Percentiles rank a stretch among this genome's conserved stretches.
Conservation (phyloP, 2,888 invertebrate species). For the Drosophila sordidula region DNA sequence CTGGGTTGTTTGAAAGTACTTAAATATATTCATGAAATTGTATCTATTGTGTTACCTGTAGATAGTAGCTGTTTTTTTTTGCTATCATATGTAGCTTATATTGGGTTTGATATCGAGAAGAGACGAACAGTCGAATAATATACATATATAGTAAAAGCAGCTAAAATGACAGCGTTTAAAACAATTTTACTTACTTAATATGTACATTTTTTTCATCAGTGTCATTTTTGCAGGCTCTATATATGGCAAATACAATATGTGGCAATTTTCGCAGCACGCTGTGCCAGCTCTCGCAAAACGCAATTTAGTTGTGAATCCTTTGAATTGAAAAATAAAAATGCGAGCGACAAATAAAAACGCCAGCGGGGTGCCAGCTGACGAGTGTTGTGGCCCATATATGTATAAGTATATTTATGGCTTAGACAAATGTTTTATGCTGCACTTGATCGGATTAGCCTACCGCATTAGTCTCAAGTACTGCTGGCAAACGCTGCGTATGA, state of each 20-base stretch:
- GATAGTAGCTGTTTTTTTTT: too few relatives aligned
- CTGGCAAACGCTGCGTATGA: slow-evolving; percentile 35
- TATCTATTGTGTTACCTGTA: too few relatives aligned
- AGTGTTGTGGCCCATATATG: slow-evolving; percentile 23
- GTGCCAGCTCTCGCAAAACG: slow-evolving; percentile 17
- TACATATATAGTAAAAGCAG: too few relatives aligned
- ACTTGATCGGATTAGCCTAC: slow-evolving; percentile 40
- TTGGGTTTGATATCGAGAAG: too few relatives aligned
- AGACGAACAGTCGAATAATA: too few relatives aligned
- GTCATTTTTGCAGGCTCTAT: slow-evolving; percentile 4
- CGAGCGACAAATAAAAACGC: slow-evolving; percentile 44
- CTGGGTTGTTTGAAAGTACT: slow-evolving; percentile 24
- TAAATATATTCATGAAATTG: slow-evolving; percentile 11
- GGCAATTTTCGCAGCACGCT: slow-evolving; percentile 24
- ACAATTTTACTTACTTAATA: too few relatives aligned
- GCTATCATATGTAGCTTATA: too few relatives aligned
- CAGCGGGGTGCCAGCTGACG: slow-evolving; percentile 37
- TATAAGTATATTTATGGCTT: slow-evolving; percentile 28
- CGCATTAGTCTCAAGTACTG: slow-evolving; percentile 4
- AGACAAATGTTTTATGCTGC: slow-evolving; percentile 42
- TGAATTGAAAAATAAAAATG: slow-evolving; percentile 31
- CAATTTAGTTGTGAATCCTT: slow-evolving; percentile 35
- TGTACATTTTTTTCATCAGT: background rate
- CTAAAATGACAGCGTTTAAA: too few relatives aligned
- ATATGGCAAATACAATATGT: slow-evolving; percentile 9